Conservation (phyloP, 2,113 vertebrate genomes). For the Microcebus griseorufus region DNA sequence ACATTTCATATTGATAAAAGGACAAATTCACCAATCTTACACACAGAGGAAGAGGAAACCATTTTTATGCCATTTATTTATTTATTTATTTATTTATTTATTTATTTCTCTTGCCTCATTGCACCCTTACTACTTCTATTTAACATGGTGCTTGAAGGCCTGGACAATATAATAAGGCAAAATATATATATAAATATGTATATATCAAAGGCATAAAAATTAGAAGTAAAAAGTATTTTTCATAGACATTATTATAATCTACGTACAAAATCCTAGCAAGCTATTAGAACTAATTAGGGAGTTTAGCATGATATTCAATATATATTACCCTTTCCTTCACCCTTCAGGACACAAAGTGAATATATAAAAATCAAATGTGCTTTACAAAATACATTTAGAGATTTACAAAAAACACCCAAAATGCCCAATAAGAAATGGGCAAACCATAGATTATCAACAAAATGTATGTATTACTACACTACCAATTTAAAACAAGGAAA, state of each 20-base stretch:
- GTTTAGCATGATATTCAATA: background rate
- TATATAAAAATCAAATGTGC: background rate
- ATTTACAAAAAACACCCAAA: background rate
- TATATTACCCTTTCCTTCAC: background rate
- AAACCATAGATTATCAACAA: conserved; percentile 4
- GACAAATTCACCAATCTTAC: background rate
- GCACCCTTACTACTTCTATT: background rate
- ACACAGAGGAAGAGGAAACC: background rate
- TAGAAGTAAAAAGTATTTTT: conserved; percentile 9
- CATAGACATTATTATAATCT: background rate
- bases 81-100: background rate
- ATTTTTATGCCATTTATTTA: background rate
- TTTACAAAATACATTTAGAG: background rate
- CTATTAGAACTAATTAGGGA: background rate
- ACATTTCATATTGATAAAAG: background rate
- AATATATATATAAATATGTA: background rate
- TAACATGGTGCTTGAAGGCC: background rate
- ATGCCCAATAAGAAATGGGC: background rate
- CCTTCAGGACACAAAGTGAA: background rate
- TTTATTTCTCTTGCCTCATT: background rate
- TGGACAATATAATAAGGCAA: background rate
- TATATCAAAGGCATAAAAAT: background rate
- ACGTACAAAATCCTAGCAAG: background rate
- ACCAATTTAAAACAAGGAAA: background rate
- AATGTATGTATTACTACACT: background rate